These are phyloP conservation scores for Graptemys geographica DNA, from an alignment of 2,797 vertebrate genomes.

Conservation along the genomic window DNA sequence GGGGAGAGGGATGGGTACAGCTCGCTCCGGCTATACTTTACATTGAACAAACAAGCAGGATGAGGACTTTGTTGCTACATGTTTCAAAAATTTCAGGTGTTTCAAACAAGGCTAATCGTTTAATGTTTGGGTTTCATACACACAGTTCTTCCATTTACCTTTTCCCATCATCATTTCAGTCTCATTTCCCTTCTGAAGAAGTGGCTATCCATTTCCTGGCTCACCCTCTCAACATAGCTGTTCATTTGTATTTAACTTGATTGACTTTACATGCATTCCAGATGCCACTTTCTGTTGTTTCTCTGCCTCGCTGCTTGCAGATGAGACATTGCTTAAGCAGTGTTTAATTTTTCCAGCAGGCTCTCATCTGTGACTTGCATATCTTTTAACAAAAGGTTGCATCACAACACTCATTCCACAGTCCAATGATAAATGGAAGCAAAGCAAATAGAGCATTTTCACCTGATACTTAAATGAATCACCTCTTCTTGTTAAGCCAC, in stretches of 20 bases:
- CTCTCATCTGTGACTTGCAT: not conserved
- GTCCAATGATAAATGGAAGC: not conserved
- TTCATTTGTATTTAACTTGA: constrained; percentile 1
- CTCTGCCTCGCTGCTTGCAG: not conserved
- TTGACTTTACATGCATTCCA: not conserved
- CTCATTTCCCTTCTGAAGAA: not conserved
- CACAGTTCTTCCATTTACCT: not conserved
- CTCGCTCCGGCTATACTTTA: not conserved
- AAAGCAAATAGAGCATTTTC: not conserved
- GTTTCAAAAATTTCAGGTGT: not conserved
- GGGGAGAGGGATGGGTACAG: not conserved
- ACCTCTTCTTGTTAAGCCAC: not conserved
- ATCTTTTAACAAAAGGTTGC: not conserved
- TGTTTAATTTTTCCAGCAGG: not conserved
- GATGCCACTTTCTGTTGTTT: not conserved
- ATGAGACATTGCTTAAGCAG: not conserved
- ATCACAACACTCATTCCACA: not conserved
- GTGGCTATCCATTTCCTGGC: not conserved
- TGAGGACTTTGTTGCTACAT: not conserved
- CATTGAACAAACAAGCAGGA: not conserved
- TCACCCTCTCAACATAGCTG: not conserved
- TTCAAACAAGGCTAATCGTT: not conserved
- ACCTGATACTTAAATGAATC: not conserved
- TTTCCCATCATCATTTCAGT: not conserved
- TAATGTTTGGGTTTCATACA: not conserved